Conservation (phyloP, 2,888 invertebrate genomes). For the Chymomyza procnemis region DNA sequence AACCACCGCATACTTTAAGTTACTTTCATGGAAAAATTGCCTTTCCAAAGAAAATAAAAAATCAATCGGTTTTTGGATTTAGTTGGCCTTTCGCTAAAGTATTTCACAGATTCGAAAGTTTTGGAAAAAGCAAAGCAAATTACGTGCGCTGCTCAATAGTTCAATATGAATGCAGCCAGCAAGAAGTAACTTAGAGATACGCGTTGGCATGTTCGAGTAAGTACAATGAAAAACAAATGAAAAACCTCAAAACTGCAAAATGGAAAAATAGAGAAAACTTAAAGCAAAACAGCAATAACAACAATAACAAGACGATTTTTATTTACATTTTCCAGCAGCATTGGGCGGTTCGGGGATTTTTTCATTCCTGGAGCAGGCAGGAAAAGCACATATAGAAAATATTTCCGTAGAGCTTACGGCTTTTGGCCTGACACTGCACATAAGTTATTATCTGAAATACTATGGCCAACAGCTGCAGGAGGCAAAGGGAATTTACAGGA, state of each 20-base stretch:
- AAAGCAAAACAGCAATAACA: not conserved
- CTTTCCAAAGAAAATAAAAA: conserved; percentile 61
- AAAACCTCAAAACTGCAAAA: not conserved
- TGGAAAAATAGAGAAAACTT: not conserved
- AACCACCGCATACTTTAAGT: conserved; percentile 23
- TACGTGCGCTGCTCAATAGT: conserved; percentile 49
- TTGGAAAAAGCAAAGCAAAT: conserved; percentile 33
- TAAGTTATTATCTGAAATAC: conserved; percentile 67
- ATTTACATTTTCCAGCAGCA: not conserved
- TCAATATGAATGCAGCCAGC: conserved; percentile 32
- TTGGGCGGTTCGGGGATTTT: not conserved
- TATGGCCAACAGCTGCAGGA: not conserved
- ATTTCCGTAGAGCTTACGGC: conserved; percentile 65
- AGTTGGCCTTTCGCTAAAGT: not conserved
- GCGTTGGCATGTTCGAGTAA: not conserved
- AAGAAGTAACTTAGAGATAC: not conserved
- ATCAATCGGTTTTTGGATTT: not conserved
- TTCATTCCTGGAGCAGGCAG: not conserved
- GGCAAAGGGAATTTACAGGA: conserved; percentile 29
- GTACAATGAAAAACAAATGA: conserved; percentile 4
- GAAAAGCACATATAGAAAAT: conserved; percentile 24
- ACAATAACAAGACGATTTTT: not conserved
- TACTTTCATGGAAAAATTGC: conserved; percentile 57
- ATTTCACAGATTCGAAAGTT: not conserved
- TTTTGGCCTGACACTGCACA: conserved; percentile 61